Conservation (phyloP, 1,140 invertebrate genomes). For the Andrena cerasifolii region DNA sequence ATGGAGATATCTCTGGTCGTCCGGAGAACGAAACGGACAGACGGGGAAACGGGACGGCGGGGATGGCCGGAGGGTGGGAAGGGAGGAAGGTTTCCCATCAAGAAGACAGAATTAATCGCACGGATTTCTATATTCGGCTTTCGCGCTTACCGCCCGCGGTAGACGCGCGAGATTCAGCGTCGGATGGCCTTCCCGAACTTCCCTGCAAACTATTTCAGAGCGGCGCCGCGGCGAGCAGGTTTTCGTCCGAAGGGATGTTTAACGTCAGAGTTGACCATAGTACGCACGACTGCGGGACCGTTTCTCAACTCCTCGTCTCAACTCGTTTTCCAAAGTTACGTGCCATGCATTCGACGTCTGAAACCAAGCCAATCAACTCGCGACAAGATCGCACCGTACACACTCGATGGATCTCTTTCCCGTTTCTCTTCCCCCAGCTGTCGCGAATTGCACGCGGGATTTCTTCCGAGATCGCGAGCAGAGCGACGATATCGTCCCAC, state of each 20-base stretch:
- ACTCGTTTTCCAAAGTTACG: too few species aligned
- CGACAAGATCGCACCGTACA: too few species aligned
- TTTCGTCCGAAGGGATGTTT: too few species aligned
- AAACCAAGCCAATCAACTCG: too few species aligned
- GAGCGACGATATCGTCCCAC: background rate
- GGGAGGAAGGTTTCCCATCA: slow-evolving; percentile 11
- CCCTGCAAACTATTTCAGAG: background rate
- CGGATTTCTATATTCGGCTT: slow-evolving; percentile 37
- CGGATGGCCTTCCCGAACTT: background rate
- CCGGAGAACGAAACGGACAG: background rate
- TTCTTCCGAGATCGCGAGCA: background rate
- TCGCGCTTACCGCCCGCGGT: slow-evolving; percentile 11
- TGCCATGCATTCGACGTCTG: too few species aligned
- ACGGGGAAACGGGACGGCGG: background rate
- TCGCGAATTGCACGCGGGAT: background rate
- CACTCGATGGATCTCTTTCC: too few species aligned
- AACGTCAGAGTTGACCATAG: too few species aligned
- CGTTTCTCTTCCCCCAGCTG: too few species aligned
- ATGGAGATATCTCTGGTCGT: slow-evolving; percentile 36
- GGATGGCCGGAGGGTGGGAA: background rate
- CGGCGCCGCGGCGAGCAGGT: too few species aligned
- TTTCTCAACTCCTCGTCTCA: too few species aligned
- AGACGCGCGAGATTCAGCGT: background rate
- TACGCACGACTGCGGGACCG: too few species aligned
- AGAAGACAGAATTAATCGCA: slow-evolving; percentile 46